Conservation (phyloP, 2,888 invertebrate species). For the Steinernema hermaphroditum region DNA sequence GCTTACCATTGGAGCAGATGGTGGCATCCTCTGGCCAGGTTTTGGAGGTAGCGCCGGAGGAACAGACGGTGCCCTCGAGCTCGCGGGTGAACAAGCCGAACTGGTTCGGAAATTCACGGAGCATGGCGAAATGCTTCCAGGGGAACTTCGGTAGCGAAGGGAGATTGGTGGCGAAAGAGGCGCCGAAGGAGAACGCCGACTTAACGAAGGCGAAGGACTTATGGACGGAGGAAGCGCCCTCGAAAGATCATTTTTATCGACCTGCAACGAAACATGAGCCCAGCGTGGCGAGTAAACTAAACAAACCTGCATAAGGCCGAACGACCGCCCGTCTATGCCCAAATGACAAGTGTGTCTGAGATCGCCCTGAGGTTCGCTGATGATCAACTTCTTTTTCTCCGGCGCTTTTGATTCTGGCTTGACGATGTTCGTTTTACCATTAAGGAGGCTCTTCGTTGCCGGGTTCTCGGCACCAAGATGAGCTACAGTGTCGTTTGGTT, state of each 20-base stretch:
- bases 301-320: slow-evolving; percentile 80
- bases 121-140: slow-evolving; percentile 21
- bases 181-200: slow-evolving; percentile 41
- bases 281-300: slow-evolving; percentile 77
- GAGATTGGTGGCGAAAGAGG: slow-evolving; percentile 32
- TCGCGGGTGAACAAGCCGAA: slow-evolving; percentile 32
- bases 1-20: slow-evolving; percentile 18
- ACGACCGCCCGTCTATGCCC: slow-evolving; percentile 92
- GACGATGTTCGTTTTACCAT: not conserved
- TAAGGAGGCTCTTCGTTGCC: slow-evolving; percentile 32
- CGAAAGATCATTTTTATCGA: slow-evolving; percentile 52
- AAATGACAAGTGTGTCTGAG: slow-evolving; percentile 94
- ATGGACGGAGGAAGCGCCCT: slow-evolving; percentile 44
- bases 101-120: slow-evolving; percentile 22
- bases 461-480: slow-evolving; percentile 77
- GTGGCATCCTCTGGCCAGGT: slow-evolving; percentile 38
- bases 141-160: slow-evolving; percentile 8
- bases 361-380: slow-evolving; percentile 93
- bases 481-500: slow-evolving; percentile 84
- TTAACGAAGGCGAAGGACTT: slow-evolving; percentile 28
- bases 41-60: slow-evolving; percentile 48
- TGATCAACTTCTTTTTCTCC: slow-evolving; percentile 72
- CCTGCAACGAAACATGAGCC: slow-evolving; percentile 65
- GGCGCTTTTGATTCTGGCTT: slow-evolving; percentile 18
- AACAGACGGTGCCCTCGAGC: slow-evolving; percentile 6